Base-by-base conservation (phyloP, 2,888 invertebrate genomes). In the Diadegma fenestrale region DNA sequence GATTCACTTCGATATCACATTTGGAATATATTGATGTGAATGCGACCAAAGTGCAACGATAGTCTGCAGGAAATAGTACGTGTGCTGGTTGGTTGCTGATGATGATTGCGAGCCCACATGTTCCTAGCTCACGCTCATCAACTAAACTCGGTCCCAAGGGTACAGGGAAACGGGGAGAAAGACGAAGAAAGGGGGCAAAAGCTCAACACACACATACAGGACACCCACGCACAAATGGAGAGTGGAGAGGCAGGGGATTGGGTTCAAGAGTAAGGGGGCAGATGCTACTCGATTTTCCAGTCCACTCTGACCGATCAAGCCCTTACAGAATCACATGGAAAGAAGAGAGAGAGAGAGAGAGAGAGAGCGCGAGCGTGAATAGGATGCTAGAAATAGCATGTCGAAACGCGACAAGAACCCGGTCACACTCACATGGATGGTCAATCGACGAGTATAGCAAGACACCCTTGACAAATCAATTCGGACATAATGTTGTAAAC, bases 401-500 rank as follows among this genome's bases (percentile, higher is more conserved):
- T 72, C 45, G 76, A 84, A 80, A 71, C 48, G 41, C 43, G 41
- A 43, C 51, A 30, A 61, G 83, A 68, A 73, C 72, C 66, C 61
- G 51, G 79, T 68, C 54, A n/a, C 79, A 76, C 82, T 71, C 79
- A 30, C 68, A 37, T 58, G 64, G 75, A 81, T 82, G 77, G 84
- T 71, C 84, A 37, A 66, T 76, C 84, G 79, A 84, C 86, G 61
- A 80, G 80, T 75, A n/a, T n/a, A 68, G 69, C 80, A 66, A 75
- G 73, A 79, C 86, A 88, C 88, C 89, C 90, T 90, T 90, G 91
- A 92, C 91, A 91, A 93, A 93, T 93, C 93, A 92, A 93, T 93
- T 93, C 91, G 90, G 91, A 90, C 92, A 89, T 92, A 91, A 91
- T 89, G 90, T 89, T 90, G 93, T 91, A 92, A 93, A 93, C 91